These are phyloP conservation scores for Mormyrus iriodes DNA, from an alignment of 2,113 vertebrate genomes.

Conservation along the genomic window DNA sequence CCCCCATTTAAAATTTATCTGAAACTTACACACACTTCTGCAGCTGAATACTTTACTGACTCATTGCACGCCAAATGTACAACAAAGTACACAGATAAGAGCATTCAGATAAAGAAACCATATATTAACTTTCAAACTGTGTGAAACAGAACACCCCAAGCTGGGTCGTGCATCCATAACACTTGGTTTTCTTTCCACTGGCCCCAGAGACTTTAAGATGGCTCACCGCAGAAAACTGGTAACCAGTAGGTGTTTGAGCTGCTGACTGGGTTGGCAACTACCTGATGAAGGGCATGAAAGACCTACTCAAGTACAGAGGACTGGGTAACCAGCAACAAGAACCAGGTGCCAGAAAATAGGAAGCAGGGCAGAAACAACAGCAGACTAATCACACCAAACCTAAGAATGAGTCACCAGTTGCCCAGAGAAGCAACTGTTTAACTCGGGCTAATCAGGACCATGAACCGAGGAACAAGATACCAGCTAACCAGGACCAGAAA, in stretches of 20 bases:
- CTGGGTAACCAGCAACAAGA: not conserved
- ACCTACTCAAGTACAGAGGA: not conserved
- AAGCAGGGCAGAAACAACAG: not conserved
- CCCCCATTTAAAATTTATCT: not conserved
- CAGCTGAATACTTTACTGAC: not conserved
- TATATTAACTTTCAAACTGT: not conserved
- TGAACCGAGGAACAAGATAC: not conserved
- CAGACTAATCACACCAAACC: not conserved
- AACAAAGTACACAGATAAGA: not conserved
- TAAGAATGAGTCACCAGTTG: not conserved
- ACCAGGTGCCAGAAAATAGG: not conserved
- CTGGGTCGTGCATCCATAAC: not conserved
- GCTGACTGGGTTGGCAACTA: not conserved
- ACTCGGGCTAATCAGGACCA: not conserved
- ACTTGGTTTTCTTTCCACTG: not conserved
- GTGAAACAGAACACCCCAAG: not conserved
- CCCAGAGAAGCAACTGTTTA: not conserved
- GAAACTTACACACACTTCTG: not conserved
- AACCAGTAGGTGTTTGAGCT: not conserved
- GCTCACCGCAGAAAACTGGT: not conserved
- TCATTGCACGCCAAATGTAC: not conserved
- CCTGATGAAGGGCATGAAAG: not conserved
- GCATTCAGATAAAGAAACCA: not conserved
- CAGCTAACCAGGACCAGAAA: not conserved
- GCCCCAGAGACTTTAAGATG: not conserved